phyloP scores from a whole-genome alignment of 2,113 vertebrate genomes.

The Gobio gobio region DNA sequence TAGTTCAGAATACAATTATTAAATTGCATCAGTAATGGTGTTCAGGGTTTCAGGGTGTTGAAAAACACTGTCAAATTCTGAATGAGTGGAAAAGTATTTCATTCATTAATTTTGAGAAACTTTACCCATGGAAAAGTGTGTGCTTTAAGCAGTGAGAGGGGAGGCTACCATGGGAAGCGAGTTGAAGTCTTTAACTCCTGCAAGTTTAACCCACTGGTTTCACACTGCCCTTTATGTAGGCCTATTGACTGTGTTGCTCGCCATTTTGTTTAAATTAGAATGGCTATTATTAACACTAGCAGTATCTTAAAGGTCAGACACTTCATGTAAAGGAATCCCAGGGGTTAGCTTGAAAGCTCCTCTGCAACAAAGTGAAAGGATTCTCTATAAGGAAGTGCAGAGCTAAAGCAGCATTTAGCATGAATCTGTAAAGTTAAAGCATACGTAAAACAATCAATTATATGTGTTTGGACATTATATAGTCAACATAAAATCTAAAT shows the following conservation, averaged over 20 bases:
- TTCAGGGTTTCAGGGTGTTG: background rate
- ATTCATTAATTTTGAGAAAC: background rate
- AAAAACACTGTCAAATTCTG: too few species aligned
- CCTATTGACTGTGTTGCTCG: conserved; percentile 31
- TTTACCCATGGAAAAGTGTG: background rate
- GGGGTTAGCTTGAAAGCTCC: conserved; percentile 27
- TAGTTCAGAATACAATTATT: background rate
- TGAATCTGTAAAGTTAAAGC: too few species aligned
- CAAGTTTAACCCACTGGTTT: too few species aligned
- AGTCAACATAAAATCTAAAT: too few species aligned
- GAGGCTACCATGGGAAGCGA: too few species aligned
- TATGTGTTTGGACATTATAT: too few species aligned
- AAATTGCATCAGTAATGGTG: background rate
- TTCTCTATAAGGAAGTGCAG: background rate
- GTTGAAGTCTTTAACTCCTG: too few species aligned
- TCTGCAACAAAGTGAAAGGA: conserved; percentile 16
- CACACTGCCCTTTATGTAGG: conserved; percentile 16
- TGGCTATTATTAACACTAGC: conserved; percentile 22
- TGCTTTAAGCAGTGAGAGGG: background rate
- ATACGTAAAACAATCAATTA: too few species aligned
- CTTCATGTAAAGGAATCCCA: conserved; percentile 25
- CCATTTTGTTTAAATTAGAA: conserved; percentile 42
- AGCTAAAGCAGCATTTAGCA: too few species aligned
- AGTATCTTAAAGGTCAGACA: conserved; percentile 42
- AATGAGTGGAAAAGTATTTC: too few species aligned